Evolutionary conservation across 2,888 invertebrate genomes (phyloP).

Genomic region (Fragum whitleyi): DNA sequence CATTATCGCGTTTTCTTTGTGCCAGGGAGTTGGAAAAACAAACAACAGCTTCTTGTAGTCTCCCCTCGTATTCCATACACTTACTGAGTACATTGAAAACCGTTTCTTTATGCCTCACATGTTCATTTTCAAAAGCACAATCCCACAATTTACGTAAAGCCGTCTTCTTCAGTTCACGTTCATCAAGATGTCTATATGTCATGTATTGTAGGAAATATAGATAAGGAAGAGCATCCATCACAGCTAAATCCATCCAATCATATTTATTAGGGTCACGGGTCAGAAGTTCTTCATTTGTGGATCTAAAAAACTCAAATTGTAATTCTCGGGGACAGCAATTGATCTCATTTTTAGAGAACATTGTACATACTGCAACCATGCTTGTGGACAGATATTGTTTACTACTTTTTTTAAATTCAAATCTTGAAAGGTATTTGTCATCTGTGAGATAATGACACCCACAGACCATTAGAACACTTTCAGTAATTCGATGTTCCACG

Average conservation of each 20-base stretch:
- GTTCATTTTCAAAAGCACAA: background rate
- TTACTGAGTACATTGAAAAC: constrained; percentile 26
- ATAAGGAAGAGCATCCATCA: constrained; percentile 32
- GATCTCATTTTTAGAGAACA: background rate
- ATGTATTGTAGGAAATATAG: constrained; percentile 36
- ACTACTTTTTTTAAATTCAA: background rate
- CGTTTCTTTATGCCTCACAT: constrained; percentile 27
- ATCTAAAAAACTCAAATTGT: constrained; percentile 10
- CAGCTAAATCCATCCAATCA: constrained; percentile 35
- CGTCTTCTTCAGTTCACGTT: background rate
- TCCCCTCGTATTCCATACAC: constrained; percentile 26
- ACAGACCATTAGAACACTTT: background rate
- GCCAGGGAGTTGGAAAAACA: constrained; percentile 16
- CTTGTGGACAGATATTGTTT: background rate
- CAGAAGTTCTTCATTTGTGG: background rate
- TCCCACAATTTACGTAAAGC: background rate
- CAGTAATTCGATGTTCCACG: background rate
- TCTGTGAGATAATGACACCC: background rate
- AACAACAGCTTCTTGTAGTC: background rate
- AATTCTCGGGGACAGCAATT: constrained; percentile 5
- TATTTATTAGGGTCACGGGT: background rate
- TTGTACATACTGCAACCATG: background rate
- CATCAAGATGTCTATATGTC: constrained; percentile 24
- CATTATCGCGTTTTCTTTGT: constrained; percentile 11
- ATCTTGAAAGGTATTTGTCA: background rate